These are phyloP conservation scores for Megaptera novaeangliae DNA, from an alignment of 2,113 vertebrate genomes.

Conservation along the genomic window DNA sequence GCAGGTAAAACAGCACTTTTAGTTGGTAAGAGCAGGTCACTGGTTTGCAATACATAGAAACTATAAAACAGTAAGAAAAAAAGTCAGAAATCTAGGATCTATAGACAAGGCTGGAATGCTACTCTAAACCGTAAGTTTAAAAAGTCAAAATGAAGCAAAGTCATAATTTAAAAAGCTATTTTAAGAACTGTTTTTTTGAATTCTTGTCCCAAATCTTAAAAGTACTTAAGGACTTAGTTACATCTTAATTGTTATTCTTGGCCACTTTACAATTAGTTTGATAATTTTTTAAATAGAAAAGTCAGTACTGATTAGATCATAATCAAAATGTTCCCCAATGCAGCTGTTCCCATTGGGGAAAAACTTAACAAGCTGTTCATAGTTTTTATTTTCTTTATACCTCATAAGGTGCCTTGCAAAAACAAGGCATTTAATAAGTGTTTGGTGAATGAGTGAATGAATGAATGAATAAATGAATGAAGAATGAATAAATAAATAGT, in stretches of 20 bases:
- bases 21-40: neutral
- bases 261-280: neutral
- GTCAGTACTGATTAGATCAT: neutral
- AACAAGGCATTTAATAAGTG: neutral
- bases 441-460: neutral
- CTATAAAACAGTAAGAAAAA: neutral
- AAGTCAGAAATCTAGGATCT: neutral
- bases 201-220: conserved; percentile 2
- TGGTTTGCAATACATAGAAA: neutral
- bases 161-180: neutral
- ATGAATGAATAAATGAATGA: neutral
- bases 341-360: neutral
- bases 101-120: neutral
- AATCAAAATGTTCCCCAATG: neutral
- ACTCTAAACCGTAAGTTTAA: neutral
- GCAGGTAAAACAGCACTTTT: neutral
- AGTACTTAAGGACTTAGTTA: neutral
- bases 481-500: neutral
- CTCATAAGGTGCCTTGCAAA: neutral
- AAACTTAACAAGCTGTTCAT: neutral
- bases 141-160: neutral
- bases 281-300: neutral
- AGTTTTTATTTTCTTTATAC: neutral
- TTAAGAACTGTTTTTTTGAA: conserved; percentile 1
- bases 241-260: neutral